Conservation (phyloP, 2,797 vertebrate species). For the Poecile montanus region DNA sequence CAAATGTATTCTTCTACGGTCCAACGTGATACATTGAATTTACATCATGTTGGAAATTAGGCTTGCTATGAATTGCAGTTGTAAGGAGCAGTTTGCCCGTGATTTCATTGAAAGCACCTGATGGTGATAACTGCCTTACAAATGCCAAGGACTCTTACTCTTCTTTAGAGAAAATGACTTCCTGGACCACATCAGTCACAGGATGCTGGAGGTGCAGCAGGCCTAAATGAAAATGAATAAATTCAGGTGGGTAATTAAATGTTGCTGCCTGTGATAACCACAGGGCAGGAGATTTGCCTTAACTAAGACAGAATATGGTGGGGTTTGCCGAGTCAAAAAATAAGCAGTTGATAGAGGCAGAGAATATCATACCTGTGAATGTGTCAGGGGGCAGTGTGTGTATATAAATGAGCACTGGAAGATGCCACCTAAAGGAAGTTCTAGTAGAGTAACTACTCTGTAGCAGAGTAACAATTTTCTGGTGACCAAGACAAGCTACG, state of each 20-base stretch:
- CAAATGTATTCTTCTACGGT: neutral
- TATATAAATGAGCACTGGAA: neutral
- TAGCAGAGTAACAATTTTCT: neutral
- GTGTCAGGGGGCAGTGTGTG: neutral
- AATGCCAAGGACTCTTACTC: neutral
- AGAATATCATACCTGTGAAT: neutral
- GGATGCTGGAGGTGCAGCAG: neutral
- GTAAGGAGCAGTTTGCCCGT: conserved; percentile 8
- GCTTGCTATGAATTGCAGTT: neutral
- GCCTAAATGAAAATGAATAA: neutral
- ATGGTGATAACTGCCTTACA: conserved; percentile 3
- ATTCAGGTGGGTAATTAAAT: conserved; percentile 5
- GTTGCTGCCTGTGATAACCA: neutral
- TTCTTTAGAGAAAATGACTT: neutral
- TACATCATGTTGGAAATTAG: conserved; percentile 13
- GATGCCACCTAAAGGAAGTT: neutral
- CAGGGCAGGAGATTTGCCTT: neutral
- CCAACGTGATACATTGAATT: neutral
- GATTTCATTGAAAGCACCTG: neutral
- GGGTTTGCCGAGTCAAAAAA: neutral
- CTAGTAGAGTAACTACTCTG: neutral
- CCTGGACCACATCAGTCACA: neutral
- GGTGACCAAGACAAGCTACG: neutral
- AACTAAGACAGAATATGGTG: neutral
- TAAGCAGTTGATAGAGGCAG: neutral